A percentile compares a stretch with the other conserved stretches of the same genome.
phyloP scores from a whole-genome alignment of 2,113 vertebrate species.

The Felis chaus region DNA sequence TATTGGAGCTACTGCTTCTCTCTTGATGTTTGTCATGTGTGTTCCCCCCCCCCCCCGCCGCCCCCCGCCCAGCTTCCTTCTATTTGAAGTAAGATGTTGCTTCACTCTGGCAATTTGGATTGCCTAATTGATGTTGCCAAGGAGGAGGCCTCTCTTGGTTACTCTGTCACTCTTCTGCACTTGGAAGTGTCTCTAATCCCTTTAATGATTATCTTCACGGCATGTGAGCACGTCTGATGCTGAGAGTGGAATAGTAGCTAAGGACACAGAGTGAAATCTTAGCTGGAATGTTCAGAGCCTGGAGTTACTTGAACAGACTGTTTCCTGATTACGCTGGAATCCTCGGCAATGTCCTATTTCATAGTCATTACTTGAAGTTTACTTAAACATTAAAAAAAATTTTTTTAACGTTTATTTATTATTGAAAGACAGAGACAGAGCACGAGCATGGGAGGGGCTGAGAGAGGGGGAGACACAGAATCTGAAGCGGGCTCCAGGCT shows the following conservation, averaged over 20 bases:
- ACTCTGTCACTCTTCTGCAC: neutral
- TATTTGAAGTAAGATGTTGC: constrained; percentile 19
- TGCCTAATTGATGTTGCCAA: constrained; percentile 22
- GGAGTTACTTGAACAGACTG: neutral
- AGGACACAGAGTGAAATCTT: neutral
- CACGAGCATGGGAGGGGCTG: too few relatives aligned
- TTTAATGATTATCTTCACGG: constrained; percentile 12
- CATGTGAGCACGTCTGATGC: neutral
- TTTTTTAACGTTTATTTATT: too few relatives aligned
- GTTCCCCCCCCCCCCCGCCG: too few relatives aligned
- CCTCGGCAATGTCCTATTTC: neutral
- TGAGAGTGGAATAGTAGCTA: neutral
- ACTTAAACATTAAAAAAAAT: neutral
- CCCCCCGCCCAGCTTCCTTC: neutral
- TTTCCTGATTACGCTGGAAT: constrained; percentile 20
- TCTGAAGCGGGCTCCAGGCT: too few relatives aligned
- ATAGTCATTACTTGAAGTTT: neutral
- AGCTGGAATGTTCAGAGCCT: neutral
- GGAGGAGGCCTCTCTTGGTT: constrained; percentile 1
- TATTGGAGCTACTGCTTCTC: neutral
- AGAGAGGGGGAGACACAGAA: too few relatives aligned
- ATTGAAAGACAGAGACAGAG: too few relatives aligned
- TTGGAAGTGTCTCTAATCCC: neutral
- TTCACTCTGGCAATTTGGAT: neutral
- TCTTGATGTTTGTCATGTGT: neutral